Evolutionary conservation across 23 tunicate species (phyloP), one percentile per base, ranked within the genome.

Genomic region (Halocynthia roretzi): DNA sequence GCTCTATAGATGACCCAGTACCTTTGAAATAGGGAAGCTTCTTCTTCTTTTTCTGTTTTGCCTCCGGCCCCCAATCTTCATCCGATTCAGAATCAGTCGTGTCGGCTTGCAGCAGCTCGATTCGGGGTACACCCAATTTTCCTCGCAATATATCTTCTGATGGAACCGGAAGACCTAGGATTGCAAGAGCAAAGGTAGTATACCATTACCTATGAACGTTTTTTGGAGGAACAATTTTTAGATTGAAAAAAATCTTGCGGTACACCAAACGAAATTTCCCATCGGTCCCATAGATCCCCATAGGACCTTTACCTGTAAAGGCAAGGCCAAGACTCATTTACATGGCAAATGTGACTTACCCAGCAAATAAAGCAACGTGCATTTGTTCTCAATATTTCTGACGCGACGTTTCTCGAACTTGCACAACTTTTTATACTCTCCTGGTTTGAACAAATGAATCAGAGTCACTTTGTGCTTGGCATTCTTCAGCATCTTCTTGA

Each of bases 141-240:
- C 71, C 83, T 12, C 87, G 79, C 31, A 87, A 70, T 19, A 72
- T 76, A 67, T 83, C 79, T 72, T 88, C 95, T 54, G 76, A 22
- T 23, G 95, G 95, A 21, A 88, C 58, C 5, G 95, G 95, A 78
- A 88, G 76, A 10, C 86, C 95, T 88, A 19, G 44, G 44, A 31
- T 31, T 31, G 44, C 44, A 31, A 31, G 44, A 31, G 44, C 44
- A 0, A 31, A 31, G 2, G 1, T 0, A 31, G 44, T 31, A 31
- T 0, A 31, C 44, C 44, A 31, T 31, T 31, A 31, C 1, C 44
- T 31, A 31, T 31, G 44, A 31, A 31, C 44, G n/a, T n/a, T n/a
- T n/a, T n/a, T n/a, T n/a, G n/a, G n/a, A n/a, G n/a, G n/a, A n/a
- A n/a, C n/a, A n/a, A n/a, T n/a, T n/a, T n/a, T n/a, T n/a, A n/a